A percentile compares a stretch with the other conserved stretches of the same genome.
These are phyloP conservation scores for Sclerurus mexicanus DNA, from an alignment of 2,113 vertebrate genomes.

Conservation along the genomic window DNA sequence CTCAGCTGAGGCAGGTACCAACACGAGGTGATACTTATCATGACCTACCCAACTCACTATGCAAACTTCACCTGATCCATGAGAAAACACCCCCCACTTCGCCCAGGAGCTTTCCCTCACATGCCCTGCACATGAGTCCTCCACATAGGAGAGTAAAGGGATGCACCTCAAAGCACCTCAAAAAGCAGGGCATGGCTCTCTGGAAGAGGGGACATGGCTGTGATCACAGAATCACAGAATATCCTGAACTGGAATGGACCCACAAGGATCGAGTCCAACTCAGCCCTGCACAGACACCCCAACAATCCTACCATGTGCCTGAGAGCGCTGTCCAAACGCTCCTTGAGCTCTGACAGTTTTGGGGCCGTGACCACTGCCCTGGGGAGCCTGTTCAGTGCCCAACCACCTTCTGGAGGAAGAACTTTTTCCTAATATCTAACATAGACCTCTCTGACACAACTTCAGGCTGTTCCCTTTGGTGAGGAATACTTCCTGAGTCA, in stretches of 20 bases:
- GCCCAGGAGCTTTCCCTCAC: not conserved
- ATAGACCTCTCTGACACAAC: not conserved
- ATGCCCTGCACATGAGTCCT: not conserved
- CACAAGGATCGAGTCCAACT: too few species aligned
- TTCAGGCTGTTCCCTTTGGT: not conserved
- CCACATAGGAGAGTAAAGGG: not conserved
- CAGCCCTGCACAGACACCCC: not conserved
- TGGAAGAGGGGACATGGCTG: fast-evolving
- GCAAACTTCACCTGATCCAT: not conserved
- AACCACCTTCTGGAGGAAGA: not conserved
- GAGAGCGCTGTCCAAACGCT: not conserved
- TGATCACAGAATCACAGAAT: not conserved
- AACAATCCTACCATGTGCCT: not conserved
- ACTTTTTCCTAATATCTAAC: not conserved
- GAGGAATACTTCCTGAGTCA: not conserved
- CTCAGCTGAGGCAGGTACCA: not conserved
- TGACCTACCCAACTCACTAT: not conserved
- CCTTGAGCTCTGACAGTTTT: not conserved
- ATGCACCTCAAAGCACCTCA: not conserved
- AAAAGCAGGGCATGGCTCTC: not conserved
- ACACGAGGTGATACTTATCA: not conserved
- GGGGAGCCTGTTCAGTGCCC: not conserved
- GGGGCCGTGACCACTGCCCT: not conserved
- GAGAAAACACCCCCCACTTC: not conserved
- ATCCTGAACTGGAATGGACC: not conserved